phyloP scores from a whole-genome alignment of 2,888 invertebrate genomes.

The Drosophila picticornis region DNA sequence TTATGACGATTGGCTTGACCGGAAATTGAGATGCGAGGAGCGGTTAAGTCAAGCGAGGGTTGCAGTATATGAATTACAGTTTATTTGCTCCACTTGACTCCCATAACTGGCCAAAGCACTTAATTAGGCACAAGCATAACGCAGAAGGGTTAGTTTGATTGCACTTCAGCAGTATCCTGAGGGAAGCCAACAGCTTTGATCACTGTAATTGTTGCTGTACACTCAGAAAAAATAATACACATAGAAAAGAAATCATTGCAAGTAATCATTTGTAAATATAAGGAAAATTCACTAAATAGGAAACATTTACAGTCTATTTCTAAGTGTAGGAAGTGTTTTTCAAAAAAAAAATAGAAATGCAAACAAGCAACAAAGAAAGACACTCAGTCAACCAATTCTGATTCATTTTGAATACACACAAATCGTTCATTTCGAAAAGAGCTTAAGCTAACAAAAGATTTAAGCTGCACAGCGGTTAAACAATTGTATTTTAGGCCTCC shows the following conservation, averaged over 20 bases:
- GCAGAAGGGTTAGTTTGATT: background rate
- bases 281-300: background rate
- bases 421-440: background rate
- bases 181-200: background rate
- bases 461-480: background rate
- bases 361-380: background rate
- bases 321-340: no score
- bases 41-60: background rate
- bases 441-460: background rate
- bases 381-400: background rate
- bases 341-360: no score
- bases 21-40: conserved; percentile 25
- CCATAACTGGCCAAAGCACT: conserved; percentile 13
- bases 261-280: background rate
- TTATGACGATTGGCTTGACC: conserved; percentile 33
- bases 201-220: background rate
- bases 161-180: background rate
- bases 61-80: conserved; percentile 9
- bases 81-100: conserved; percentile 14
- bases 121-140: conserved; percentile 27
- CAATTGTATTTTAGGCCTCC: no score
- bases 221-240: background rate
- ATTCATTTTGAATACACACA: background rate
- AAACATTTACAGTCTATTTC: no score
- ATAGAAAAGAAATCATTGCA: background rate